Conservation (phyloP, 2,113 vertebrate species). For the Synchiropus splendidus region DNA sequence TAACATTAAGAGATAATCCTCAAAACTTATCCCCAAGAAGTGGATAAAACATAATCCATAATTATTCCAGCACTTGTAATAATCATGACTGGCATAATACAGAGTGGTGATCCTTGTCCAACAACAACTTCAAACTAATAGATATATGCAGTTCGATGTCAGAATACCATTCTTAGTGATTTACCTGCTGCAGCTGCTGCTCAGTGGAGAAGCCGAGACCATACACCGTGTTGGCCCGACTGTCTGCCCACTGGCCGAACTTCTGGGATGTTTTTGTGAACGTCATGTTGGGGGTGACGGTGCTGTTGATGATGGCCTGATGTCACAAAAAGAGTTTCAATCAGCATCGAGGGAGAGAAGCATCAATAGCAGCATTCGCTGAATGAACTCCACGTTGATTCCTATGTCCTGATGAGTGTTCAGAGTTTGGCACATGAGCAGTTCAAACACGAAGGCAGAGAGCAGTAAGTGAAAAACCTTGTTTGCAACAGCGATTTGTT, state of each 20-base stretch:
- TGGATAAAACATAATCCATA: not conserved
- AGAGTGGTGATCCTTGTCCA: not conserved
- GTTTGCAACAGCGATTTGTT: too few relatives aligned
- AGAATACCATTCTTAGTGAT: not conserved
- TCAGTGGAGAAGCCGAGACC: conserved; percentile 89
- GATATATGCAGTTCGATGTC: not conserved
- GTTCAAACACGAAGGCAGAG: not conserved
- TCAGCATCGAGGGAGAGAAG: not conserved
- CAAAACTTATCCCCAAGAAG: not conserved
- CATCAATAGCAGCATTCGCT: too few relatives aligned
- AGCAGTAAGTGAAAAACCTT: too few relatives aligned
- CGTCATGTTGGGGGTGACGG: conserved; percentile 94
- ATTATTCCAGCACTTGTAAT: not conserved
- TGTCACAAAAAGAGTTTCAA: not conserved
- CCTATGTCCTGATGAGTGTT: not conserved
- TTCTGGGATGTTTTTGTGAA: conserved; percentile 98
- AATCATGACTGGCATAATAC: not conserved
- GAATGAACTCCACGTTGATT: not conserved
- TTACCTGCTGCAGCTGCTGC: conserved; percentile 88
- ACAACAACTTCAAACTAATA: not conserved
- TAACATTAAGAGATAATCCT: not conserved
- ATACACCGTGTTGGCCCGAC: conserved; percentile 89
- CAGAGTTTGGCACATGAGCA: not conserved
- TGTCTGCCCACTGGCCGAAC: conserved; percentile 96
- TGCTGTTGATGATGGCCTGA: conserved; percentile 96